Base-by-base conservation (phyloP, 2,888 invertebrate species). In the Athripsodes cinereus region DNA sequence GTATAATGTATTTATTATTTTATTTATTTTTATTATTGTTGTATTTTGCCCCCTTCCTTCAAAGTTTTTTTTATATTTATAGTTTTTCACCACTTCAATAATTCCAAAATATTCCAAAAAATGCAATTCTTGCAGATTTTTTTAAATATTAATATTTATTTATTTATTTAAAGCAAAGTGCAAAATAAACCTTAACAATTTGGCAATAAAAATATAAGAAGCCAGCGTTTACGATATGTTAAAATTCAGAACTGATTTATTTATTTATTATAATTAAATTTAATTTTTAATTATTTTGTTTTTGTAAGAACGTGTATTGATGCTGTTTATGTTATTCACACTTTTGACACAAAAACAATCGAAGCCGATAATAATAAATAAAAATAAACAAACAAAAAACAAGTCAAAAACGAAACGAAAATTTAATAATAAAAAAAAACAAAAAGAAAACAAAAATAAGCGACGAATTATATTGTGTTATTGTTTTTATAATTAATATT, bases 151-250 rank as follows among this genome's bases (percentile, higher is more conserved):
- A 31, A 40, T 40, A 13, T 40, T n/a, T 16, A 40, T 40, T 40
- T 40, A 8, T 40, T 52, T 34, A 6, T 26, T 26, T 26, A 26
- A 26, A 16, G 40, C 40, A 16, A 40, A 26, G 60, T 57, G 60
- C 60, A 60, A 60, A 57, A 57, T 48, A 60, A 60, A 49, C 51
- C 50, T 21, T 46, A 60, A 60, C 50, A 34, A 50, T 51, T 55
- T 49, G 52, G 16, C 18, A 56, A 57, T 54, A 46, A 54, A 57
- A 57, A 57, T 40, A 47, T 57, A 57, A 60, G 52, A 60, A 60
- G 59, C 59, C 59, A 53, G 11, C 52, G 2, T 18, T n/a, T 34
- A 35, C 22, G 26, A 16, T 50, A 26, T 40, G 26, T 26, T 19
- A 50, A 10, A 3, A 5, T 19, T 21, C 47, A 21, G 47, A 11